These are phyloP conservation scores for Theodoxus fluviatilis DNA, from an alignment of 2,888 invertebrate genomes.

Conservation along the genomic window DNA sequence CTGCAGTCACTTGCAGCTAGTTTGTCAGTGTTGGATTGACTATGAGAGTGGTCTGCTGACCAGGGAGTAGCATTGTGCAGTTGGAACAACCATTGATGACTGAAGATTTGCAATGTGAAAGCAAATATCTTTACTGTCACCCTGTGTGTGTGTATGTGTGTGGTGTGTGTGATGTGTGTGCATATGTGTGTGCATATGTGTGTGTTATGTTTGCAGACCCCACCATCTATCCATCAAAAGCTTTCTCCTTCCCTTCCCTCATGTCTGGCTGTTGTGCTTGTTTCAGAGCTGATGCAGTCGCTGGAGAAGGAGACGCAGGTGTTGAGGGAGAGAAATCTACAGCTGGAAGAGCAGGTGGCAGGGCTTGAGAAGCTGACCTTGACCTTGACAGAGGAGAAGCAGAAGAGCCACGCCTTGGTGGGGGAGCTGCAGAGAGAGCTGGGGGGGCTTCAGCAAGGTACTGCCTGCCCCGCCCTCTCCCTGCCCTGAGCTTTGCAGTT, in stretches of 20 bases:
- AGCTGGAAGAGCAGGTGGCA: constrained; percentile 48
- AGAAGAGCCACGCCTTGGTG: constrained; percentile 24
- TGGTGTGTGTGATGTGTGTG: neutral
- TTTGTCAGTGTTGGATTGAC: no score
- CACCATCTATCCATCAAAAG: neutral
- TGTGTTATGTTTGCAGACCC: neutral
- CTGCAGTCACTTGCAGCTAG: no score
- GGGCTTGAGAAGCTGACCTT: constrained; percentile 45
- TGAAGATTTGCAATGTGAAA: no score
- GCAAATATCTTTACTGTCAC: no score
- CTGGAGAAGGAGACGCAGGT: constrained; percentile 47
- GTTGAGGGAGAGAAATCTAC: constrained; percentile 45
- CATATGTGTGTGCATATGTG: neutral
- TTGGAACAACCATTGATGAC: no score
- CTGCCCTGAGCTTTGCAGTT: no score
- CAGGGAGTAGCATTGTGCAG: no score
- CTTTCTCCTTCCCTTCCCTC: neutral
- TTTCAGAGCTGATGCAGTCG: constrained; percentile 41
- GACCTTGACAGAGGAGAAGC: constrained; percentile 38
- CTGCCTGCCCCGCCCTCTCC: no score
- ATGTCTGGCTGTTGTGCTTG: neutral
- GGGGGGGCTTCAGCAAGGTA: no score
- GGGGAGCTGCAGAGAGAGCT: constrained; percentile 24
- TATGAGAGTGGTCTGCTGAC: no score
- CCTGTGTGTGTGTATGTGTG: constrained; percentile 31